Conservation (phyloP, 2,888 invertebrate genomes). For the Heliconius cydno region DNA sequence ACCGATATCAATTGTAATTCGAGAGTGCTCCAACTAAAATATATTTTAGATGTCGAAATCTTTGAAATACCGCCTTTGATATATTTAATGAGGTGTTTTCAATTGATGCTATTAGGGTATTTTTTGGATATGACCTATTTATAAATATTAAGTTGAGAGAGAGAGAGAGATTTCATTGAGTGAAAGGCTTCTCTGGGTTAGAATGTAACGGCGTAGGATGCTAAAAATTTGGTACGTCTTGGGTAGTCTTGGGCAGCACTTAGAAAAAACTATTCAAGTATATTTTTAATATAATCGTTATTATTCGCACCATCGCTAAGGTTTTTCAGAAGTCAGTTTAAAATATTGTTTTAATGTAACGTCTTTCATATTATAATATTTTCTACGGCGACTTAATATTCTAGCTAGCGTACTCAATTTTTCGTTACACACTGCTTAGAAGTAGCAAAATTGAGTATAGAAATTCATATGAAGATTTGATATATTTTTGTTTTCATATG, state of each 20-base stretch:
- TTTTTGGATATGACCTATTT: neutral
- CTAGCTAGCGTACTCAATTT: slow-evolving; percentile 27
- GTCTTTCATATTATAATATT: slow-evolving; percentile 26
- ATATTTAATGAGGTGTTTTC: slow-evolving; percentile 20
- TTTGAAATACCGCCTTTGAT: slow-evolving; percentile 15
- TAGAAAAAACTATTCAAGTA: neutral
- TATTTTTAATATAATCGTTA: neutral
- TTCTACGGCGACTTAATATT: slow-evolving; percentile 27
- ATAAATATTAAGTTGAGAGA: neutral
- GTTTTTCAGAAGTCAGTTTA: neutral
- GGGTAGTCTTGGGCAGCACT: too few species aligned
- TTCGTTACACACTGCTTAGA: slow-evolving; percentile 19
- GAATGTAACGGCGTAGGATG: too few species aligned
- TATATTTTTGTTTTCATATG: too few species aligned
- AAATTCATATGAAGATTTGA: too few species aligned
- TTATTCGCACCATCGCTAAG: neutral
- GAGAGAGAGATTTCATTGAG: too few species aligned
- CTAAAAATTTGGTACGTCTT: too few species aligned
- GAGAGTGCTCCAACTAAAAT: slow-evolving; percentile 19
- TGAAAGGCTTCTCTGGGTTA: too few species aligned
- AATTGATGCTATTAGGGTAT: neutral
- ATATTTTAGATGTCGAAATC: slow-evolving; percentile 16
- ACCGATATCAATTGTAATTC: slow-evolving; percentile 22
- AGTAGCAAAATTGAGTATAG: neutral
- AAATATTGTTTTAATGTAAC: slow-evolving; percentile 24